These are phyloP conservation scores for Sphenodon punctatus DNA, from an alignment of 2,797 vertebrate species.

Conservation along the genomic window DNA sequence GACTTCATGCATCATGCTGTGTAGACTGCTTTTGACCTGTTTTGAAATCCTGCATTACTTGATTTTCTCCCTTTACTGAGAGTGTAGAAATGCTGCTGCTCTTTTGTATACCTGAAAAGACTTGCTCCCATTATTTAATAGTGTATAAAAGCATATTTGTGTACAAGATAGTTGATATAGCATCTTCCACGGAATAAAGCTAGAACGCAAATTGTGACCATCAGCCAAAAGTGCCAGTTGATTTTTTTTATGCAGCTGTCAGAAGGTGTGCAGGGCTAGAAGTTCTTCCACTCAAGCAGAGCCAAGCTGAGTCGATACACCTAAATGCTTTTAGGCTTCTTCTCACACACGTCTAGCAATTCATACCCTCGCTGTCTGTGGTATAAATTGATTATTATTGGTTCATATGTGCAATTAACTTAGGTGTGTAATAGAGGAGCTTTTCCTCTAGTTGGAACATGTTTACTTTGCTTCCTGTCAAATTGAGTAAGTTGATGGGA, in stretches of 20 bases:
- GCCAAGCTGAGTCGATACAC: conserved; percentile 24
- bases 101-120: background rate
- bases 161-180: background rate
- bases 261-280: rapidly evolving
- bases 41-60: background rate
- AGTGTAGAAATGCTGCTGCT: background rate
- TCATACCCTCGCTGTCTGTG: background rate
- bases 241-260: background rate
- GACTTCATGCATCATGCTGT: background rate
- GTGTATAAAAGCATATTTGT: background rate
- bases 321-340: conserved; percentile 41
- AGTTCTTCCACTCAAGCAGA: background rate
- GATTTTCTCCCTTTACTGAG: background rate
- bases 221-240: background rate
- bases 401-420: conserved; percentile 32
- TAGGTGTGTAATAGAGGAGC: conserved; percentile 21
- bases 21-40: background rate
- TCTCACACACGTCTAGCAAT: conserved; percentile 15
- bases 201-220: background rate
- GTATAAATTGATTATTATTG: conserved; percentile 38
- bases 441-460: conserved; percentile 38
- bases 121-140: rapidly evolving
- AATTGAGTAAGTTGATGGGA: background rate
- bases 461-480: conserved; percentile 28
- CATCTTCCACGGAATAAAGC: background rate